Percentiles rank a stretch among this genome's conserved stretches.
These are phyloP conservation scores for Phenacoccus solenopsis DNA, from an alignment of 1,140 invertebrate genomes.

Conservation along the genomic window DNA sequence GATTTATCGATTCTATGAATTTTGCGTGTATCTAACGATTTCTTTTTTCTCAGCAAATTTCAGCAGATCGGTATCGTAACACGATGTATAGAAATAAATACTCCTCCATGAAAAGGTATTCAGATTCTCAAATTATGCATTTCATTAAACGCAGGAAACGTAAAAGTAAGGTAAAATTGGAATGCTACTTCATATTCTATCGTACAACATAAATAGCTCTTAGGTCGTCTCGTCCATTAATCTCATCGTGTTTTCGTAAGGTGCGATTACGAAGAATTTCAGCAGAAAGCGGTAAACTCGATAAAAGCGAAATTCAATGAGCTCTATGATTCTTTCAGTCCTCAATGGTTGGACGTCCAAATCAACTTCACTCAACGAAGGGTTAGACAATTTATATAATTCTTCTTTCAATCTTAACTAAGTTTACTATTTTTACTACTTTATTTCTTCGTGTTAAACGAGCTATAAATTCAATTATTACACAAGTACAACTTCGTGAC, in stretches of 20 bases:
- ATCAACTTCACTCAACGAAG: too few species aligned
- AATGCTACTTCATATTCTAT: too few species aligned
- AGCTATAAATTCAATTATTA: too few species aligned
- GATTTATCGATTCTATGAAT: background rate
- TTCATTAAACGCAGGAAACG: background rate
- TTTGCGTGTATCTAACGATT: background rate
- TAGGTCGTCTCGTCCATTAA: too few species aligned
- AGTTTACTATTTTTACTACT: too few species aligned
- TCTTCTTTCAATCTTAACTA: too few species aligned
- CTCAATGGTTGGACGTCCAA: too few species aligned
- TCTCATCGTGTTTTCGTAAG: background rate
- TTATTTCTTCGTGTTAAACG: too few species aligned
- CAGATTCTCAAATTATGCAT: background rate
- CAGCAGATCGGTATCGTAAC: background rate
- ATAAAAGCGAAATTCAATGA: background rate
- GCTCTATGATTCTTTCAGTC: too few species aligned
- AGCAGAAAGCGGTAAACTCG: background rate
- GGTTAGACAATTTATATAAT: too few species aligned
- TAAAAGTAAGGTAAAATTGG: constrained; percentile 3
- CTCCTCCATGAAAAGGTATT: background rate
- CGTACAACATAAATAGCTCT: too few species aligned
- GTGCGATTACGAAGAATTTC: background rate
- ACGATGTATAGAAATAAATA: background rate
- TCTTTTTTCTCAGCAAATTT: background rate
- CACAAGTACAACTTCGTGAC: too few species aligned